Evolutionary conservation across 2,113 vertebrate species (phyloP), one percentile per base, ranked within the genome.

Genomic region (Egretta garzetta): DNA sequence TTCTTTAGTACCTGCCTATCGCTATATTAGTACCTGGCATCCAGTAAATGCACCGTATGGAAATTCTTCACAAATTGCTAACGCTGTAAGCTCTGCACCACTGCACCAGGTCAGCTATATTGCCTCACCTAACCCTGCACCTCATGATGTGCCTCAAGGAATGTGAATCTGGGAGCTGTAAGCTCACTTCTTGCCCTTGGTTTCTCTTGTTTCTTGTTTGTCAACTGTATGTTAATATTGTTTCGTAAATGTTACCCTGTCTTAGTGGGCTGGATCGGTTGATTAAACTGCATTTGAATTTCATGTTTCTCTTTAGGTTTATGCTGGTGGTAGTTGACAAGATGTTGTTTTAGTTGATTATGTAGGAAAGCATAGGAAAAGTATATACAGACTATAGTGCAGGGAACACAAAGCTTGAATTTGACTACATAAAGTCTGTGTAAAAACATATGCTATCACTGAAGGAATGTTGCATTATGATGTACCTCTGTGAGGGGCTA

Each of bases 61-160:
- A 32, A 97, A 43, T 60, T 93, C 97, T 62, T 83, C 97, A 30
- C 91, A 79, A 11, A 75, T 98, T 32, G 97, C 97, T 35, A 96
- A 96, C 86, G 90, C 98, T 88, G 91, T 98, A 39, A 98, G 97
- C 92, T 97, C 98, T 83, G 97, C 96, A 28, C 96, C 98, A 18
- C 85, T 96, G 7, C 98, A 98, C 9, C 94, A 98, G 53, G 94
- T 99, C 9, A 77, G 98, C 77, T 99, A 99, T 90, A 67, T 99
- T 86, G 92, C 98, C 32, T 95, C 98, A 33, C 98, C 99, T 23
- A 96, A 97, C 66, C 97, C 98, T 91, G 91, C 98, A 68, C 94
- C 98, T 17, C 99, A 99, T 88, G 99, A 98, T 37, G n/a, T 98
- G 63, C 98, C 99, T 83, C 98, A 98, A 70, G 96, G 98, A 77